Conservation (phyloP, 92 coral and sea anemone genomes). For the Ricordea florida region DNA sequence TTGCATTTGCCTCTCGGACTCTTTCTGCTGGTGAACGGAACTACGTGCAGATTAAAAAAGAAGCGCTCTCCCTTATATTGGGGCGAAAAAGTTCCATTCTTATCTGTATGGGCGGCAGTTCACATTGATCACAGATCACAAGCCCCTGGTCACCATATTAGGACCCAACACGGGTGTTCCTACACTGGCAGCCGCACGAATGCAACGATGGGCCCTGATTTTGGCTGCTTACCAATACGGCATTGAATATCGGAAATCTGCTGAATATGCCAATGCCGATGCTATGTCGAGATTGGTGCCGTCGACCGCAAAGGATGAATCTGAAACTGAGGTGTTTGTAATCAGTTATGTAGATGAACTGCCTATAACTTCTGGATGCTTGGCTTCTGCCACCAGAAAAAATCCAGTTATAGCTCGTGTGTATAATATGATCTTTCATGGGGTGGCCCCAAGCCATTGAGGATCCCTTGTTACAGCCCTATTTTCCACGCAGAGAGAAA, state of each 20-base stretch:
- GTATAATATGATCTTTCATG: no score
- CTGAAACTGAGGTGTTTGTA: background rate
- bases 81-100: constrained; percentile 51
- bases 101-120: constrained; percentile 51
- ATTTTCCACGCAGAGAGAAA: constrained; percentile 4
- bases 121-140: constrained; percentile 49
- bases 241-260: constrained; percentile 43
- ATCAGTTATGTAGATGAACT: constrained; percentile 31
- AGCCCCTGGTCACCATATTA: constrained; percentile 48
- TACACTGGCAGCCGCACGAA: constrained; percentile 44
- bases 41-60: constrained; percentile 54
- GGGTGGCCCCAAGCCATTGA: no score
- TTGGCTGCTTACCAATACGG: constrained; percentile 39
- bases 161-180: constrained; percentile 57
- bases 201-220: constrained; percentile 59
- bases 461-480: constrained; percentile 15
- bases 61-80: constrained; percentile 38
- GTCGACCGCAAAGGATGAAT: background rate
- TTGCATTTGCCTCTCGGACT: constrained; percentile 61
- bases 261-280: constrained; percentile 57
- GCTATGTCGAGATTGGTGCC: constrained; percentile 16
- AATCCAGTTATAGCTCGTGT: no score
- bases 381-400: background rate
- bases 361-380: constrained; percentile 31
- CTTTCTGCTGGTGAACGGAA: constrained; percentile 42